Evolutionary conservation across 2,113 vertebrate genomes (phyloP), one percentile per base, ranked within the genome.

Genomic region (Neogobius melanostomus): DNA sequence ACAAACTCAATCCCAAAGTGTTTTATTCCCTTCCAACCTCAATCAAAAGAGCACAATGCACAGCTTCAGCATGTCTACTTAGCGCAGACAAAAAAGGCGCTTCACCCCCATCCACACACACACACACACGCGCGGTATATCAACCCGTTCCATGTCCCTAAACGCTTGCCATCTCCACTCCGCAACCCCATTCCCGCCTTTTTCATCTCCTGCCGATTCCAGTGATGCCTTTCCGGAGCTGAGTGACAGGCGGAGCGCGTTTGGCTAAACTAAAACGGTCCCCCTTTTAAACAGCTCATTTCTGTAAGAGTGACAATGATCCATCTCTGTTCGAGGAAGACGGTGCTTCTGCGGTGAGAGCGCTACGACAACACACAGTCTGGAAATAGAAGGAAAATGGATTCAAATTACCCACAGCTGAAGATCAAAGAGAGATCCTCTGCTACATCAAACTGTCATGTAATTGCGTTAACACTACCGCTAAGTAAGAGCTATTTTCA

Each of bases 121-220:
- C 90, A 89, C 78, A 85, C 82, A 84, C 79, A 75, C 81, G 80
- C 64, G 57, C 81, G 76, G 79, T 72, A 81, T 83, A 81, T 88
- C 85, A 84, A 86, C 87, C 83, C 84, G 79, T 74, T 66, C 45
- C 65, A 82, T 84, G 83, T 87, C 88, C 86, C 86, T 91, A 89
- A 92, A 91, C 76, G 87, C 82, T 83, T 84, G 84, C 78, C 78
- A 68, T 88, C 75, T 76, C 89, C 63, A 73, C 84, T 86, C 83
- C 85, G 79, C 77, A 82, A 89, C 85, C 74, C 82, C 80, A 87
- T 87, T 76, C 77, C 46, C 68, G 52, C 78, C 79, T 87, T 89
- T 91, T 90, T 90, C 82, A 90, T 90, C 87, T 85, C 50, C 67
- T 70, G 80, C 77, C 71, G 74, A 79, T 86, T 75, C 80, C 73